phyloP scores from a whole-genome alignment of 2,113 vertebrate genomes.

The Neolamprologus kungweensis region DNA sequence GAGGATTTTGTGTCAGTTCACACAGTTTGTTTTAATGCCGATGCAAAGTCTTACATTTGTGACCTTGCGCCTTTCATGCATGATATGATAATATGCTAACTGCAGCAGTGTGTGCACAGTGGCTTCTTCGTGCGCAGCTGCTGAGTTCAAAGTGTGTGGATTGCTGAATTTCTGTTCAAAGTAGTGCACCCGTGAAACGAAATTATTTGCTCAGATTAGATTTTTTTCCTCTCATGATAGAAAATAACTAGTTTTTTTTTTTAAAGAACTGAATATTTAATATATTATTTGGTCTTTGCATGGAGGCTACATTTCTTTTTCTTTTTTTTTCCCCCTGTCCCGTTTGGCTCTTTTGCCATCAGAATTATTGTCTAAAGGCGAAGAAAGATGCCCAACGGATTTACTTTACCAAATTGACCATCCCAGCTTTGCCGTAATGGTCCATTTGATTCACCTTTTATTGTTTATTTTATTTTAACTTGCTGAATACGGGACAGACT shows the following conservation, averaged over 20 bases:
- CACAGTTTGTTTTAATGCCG: not conserved
- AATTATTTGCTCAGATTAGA: not conserved
- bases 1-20: not conserved
- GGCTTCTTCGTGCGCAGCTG: not conserved
- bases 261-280: not conserved
- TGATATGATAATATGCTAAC: not conserved
- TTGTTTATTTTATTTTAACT: too few relatives aligned
- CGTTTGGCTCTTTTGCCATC: too few relatives aligned
- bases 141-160: not conserved
- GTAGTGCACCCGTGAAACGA: accelerated
- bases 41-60: not conserved
- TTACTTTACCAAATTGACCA: too few relatives aligned
- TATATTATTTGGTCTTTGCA: not conserved
- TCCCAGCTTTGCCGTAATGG: too few relatives aligned
- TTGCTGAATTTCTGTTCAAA: not conserved
- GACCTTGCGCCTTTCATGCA: not conserved
- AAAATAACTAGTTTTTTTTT: not conserved
- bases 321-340: too few relatives aligned
- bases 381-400: too few relatives aligned
- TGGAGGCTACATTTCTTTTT: not conserved
- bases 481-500: too few relatives aligned
- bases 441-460: too few relatives aligned
- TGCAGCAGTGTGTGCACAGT: not conserved
- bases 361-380: too few relatives aligned
- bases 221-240: not conserved